Base-by-base conservation (phyloP, 2,797 vertebrate genomes). In the Halcyon leucocephala region DNA sequence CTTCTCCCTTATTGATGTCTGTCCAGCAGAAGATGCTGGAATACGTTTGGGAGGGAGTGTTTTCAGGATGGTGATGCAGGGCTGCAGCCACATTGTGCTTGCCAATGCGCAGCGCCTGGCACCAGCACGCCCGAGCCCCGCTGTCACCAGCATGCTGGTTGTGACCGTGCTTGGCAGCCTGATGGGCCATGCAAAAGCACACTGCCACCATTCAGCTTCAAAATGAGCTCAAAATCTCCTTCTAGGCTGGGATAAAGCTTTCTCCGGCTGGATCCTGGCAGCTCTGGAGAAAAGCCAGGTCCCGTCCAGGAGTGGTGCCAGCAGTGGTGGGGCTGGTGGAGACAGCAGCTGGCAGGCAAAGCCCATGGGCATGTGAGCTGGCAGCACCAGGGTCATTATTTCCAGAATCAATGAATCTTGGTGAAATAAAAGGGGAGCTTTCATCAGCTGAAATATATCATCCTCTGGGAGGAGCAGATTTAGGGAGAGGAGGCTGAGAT, bases 141-240 rank as follows among this genome's bases (percentile, higher is more conserved):
- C 95, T 95, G 96, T 85, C 97, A 93, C 74, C 17, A 0, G 90
- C 14, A 0, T 22, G 21, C 93, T 92, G 93, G 94, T 91, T 14
- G 25, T n/a, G 31, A 78, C 76, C 2, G 4, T 1, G 5, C 66
- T 88, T 97, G 96, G 96, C 96, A 90, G 67, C 90, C 92, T n/a
- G 76, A 85, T 2, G 1, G 65, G 69, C 72, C 29, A 2, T 14
- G 31, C 62, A 94, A 80, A 78, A 93, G 86, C 93, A 96, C 15
- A 73, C 95, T 96, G 96, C 89, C 1, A 0, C 95, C 94, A 82
- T 98, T 98, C 97, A 98, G 79, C 74, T 90, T 88, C 87, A 90
- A 95, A 97, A 97, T 26, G 51, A 94, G 94, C 82, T 87, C 77
- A 89, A 74, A 89, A 91, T 89, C 93, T 97, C 95, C 91, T 92